Evolutionary conservation across 1,140 invertebrate genomes (phyloP).

Genomic region (Papilio xuthus): DNA sequence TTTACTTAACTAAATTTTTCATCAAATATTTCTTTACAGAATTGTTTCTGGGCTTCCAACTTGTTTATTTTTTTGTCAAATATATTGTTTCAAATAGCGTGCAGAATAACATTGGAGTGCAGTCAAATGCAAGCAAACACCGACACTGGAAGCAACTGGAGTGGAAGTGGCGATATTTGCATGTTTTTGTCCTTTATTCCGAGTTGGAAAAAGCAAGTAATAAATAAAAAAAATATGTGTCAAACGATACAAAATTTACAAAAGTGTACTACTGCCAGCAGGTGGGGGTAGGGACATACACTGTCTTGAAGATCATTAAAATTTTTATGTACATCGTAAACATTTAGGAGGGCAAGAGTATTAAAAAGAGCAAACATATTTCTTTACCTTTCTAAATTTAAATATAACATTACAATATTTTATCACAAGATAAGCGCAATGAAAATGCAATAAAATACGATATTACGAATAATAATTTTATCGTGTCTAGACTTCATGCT

Average conservation of each 20-base stretch:
- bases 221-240: not conserved
- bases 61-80: slow-evolving; percentile 1
- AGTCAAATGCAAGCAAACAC: slow-evolving; percentile 22
- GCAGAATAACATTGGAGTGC: slow-evolving; percentile 16
- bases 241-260: not conserved
- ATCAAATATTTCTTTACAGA: not conserved
- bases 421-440: slow-evolving; percentile 12
- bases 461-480: slow-evolving; percentile 7
- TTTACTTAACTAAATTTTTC: not conserved
- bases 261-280: not conserved
- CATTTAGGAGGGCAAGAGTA: too few species aligned
- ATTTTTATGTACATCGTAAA: too few species aligned
- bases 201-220: not conserved
- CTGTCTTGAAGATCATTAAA: too few species aligned
- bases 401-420: not conserved
- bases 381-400: not conserved
- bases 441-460: slow-evolving; percentile 20
- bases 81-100: slow-evolving; percentile 8
- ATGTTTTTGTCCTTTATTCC: slow-evolving; percentile 19
- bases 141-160: slow-evolving; percentile 25
- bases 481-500: slow-evolving; percentile 4
- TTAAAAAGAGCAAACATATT: not conserved
- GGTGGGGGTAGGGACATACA: too few species aligned
- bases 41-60: not conserved
- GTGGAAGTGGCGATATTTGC: slow-evolving; percentile 16